Evolutionary conservation across 1,140 invertebrate species (phyloP).

Genomic region (Diprion similis): DNA sequence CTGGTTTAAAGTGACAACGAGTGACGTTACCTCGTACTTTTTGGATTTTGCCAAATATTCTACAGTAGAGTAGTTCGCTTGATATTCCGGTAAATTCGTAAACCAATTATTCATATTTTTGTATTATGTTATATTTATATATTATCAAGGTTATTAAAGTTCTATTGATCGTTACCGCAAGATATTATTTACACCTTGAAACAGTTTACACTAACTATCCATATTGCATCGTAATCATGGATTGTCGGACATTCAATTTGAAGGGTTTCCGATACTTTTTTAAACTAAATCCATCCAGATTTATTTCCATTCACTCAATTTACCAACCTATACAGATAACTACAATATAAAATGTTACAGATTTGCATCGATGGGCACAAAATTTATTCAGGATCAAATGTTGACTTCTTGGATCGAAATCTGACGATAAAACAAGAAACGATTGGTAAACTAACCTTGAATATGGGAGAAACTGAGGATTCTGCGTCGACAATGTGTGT

Average conservation of each 20-base stretch:
- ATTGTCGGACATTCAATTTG: no score
- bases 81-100: no score
- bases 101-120: no score
- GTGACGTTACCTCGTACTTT: neutral
- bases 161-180: no score
- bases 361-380: conserved; percentile 51
- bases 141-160: no score
- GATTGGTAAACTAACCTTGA: conserved; percentile 41
- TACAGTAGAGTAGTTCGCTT: no score
- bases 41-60: neutral
- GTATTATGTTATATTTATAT: no score
- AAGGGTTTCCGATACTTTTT: conserved; percentile 9
- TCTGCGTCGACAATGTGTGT: conserved; percentile 33
- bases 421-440: conserved; percentile 36
- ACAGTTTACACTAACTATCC: no score
- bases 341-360: conserved; percentile 27
- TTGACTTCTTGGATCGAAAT: conserved; percentile 29
- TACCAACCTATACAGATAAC: neutral
- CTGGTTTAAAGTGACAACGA: neutral
- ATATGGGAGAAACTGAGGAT: conserved; percentile 42
- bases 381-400: conserved; percentile 32
- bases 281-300: neutral
- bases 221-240: no score
- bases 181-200: no score
- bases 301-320: neutral